These are phyloP conservation scores for Lomographa bimaculata DNA, from an alignment of 2,888 invertebrate genomes.

Conservation along the genomic window DNA sequence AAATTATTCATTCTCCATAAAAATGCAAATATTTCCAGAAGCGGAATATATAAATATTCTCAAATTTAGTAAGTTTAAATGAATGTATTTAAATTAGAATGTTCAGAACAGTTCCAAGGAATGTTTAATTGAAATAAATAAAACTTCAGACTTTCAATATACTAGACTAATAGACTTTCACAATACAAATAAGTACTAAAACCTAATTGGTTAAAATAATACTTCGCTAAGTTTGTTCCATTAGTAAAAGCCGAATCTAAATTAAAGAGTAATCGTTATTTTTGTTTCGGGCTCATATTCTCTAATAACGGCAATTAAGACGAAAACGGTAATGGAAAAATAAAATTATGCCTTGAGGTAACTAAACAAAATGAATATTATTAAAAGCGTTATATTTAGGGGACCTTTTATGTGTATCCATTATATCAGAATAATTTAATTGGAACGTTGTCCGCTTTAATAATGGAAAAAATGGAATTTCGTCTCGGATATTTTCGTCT, in stretches of 20 bases:
- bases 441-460: conserved; percentile 20
- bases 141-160: conserved; percentile 3
- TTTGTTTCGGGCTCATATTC: conserved; percentile 39
- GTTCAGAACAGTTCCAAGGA: too few relatives aligned
- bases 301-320: conserved; percentile 54
- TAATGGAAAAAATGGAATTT: conserved; percentile 17
- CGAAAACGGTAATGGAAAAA: conserved; percentile 55
- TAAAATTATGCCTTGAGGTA: conserved; percentile 49
- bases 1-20: too few relatives aligned
- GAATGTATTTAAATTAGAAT: too few relatives aligned
- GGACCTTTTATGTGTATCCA: conserved; percentile 25
- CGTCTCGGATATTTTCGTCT: conserved; percentile 17
- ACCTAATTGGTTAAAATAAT: conserved; percentile 10
- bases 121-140: too few relatives aligned
- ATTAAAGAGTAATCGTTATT: conserved; percentile 38
- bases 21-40: too few relatives aligned
- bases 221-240: conserved; percentile 12
- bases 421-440: conserved; percentile 23
- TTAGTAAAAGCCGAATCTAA: conserved; percentile 25
- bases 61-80: too few relatives aligned
- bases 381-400: conserved; percentile 32
- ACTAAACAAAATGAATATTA: conserved; percentile 39
- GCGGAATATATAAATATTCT: too few relatives aligned
- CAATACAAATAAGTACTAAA: conserved; percentile 9
- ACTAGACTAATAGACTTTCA: conserved; percentile 8